A percentile compares a stretch with the other conserved stretches of the same genome.
phyloP scores from a whole-genome alignment of 2,888 invertebrate species.

The Hofmannophila pseudospretella region DNA sequence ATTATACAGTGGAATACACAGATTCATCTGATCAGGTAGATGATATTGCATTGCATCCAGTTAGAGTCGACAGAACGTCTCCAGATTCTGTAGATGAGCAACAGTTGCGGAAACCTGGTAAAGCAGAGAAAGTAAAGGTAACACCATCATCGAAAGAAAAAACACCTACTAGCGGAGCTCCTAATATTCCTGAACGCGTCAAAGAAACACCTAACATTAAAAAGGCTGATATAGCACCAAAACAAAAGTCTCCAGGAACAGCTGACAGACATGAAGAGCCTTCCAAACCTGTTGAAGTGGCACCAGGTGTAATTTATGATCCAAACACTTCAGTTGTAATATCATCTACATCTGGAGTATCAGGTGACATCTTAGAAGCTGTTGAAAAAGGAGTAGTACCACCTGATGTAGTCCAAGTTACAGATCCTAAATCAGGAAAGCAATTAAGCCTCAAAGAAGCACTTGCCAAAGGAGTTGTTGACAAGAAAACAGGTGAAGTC shows the following conservation, averaged over 20 bases:
- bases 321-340: slow-evolving; percentile 83
- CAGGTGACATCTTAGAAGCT: slow-evolving; percentile 83
- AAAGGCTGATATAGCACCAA: slow-evolving; percentile 7
- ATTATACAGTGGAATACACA: slow-evolving; percentile 24
- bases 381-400: slow-evolving; percentile 85
- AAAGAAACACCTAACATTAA: slow-evolving; percentile 13
- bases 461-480: slow-evolving; percentile 84
- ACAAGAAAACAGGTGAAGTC: slow-evolving; percentile 83
- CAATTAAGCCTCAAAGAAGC: slow-evolving; percentile 87
- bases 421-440: slow-evolving; percentile 83
- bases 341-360: slow-evolving; percentile 80
- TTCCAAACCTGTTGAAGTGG: slow-evolving; percentile 80
- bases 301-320: slow-evolving; percentile 85
- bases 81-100: slow-evolving; percentile 9
- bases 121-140: not conserved
- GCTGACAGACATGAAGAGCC: slow-evolving; percentile 8
- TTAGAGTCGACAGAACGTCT: slow-evolving; percentile 1
- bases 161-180: not conserved
- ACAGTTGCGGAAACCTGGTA: not conserved
- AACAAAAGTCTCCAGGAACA: slow-evolving; percentile 10
- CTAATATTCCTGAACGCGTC: not conserved
- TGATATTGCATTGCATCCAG: slow-evolving; percentile 12
- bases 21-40: slow-evolving; percentile 40
- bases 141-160: not conserved
- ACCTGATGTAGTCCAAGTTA: slow-evolving; percentile 80